A percentile compares a stretch with the other conserved stretches of the same genome.
Conservation (phyloP, 2,888 invertebrate species). For the Leucoptera coffeella region DNA sequence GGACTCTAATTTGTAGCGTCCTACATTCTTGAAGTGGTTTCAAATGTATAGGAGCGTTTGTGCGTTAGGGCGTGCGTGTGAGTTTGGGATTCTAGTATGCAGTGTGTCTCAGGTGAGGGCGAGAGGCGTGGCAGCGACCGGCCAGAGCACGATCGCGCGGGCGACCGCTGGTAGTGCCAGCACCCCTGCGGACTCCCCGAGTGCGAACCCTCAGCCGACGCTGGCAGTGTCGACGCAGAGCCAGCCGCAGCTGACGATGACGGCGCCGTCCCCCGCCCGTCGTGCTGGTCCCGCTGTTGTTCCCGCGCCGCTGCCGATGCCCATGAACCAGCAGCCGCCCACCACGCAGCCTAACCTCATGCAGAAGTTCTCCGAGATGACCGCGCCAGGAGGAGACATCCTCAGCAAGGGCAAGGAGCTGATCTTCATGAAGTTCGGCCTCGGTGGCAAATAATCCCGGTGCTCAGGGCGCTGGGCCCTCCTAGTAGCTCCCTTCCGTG, state of each 20-base stretch:
- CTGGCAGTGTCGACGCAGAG: too few relatives aligned
- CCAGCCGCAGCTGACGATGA: slow-evolving; percentile 11
- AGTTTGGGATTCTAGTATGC: too few relatives aligned
- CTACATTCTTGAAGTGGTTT: too few relatives aligned
- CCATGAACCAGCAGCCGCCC: slow-evolving; percentile 32
- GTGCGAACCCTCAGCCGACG: slow-evolving; percentile 15
- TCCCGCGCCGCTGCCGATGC: slow-evolving; percentile 40
- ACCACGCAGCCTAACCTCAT: slow-evolving; percentile 66
- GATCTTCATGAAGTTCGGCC: slow-evolving; percentile 90
- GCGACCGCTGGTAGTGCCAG: slow-evolving; percentile 56
- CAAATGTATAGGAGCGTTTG: too few relatives aligned
- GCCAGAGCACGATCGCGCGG: slow-evolving; percentile 52
- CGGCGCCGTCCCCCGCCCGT: slow-evolving; percentile 27
- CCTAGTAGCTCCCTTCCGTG: slow-evolving; percentile 1
- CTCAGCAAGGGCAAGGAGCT: slow-evolving; percentile 90
- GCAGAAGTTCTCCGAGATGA: slow-evolving; percentile 86
- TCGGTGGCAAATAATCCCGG: slow-evolving; percentile 66
- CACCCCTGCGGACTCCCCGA: slow-evolving; percentile 34
- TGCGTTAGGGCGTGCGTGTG: too few relatives aligned
- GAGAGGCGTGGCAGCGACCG: slow-evolving; percentile 44
- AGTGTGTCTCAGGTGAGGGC: slow-evolving; percentile 41
- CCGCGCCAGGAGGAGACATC: slow-evolving; percentile 83
- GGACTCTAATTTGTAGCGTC: too few relatives aligned
- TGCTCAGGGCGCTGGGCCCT: slow-evolving; percentile 13
- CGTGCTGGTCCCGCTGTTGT: slow-evolving; percentile 36